Percentiles rank a stretch among this genome's conserved stretches.
Evolutionary conservation across 2,113 vertebrate species (phyloP).

Genomic region (Mugil cephalus): DNA sequence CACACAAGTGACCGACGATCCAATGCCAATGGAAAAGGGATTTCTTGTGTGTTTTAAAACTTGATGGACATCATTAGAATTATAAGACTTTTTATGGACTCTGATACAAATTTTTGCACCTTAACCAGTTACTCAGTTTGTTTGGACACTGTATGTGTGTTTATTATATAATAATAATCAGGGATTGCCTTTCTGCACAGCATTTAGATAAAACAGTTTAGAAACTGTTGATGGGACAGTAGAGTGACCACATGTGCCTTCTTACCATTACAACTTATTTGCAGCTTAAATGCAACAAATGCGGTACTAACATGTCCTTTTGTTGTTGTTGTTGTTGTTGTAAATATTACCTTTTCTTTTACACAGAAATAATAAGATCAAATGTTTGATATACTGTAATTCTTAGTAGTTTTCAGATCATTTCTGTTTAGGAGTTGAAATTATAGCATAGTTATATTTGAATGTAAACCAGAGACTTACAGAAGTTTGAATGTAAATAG

Average conservation of each 20-base stretch:
- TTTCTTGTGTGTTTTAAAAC: conserved; percentile 15
- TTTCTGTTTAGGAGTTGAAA: conserved; percentile 11
- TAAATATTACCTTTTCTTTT: conserved; percentile 65
- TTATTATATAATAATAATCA: conserved; percentile 54
- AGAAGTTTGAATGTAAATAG: conserved; percentile 27
- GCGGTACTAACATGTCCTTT: background rate
- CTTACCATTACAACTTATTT: conserved; percentile 17
- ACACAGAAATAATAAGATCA: conserved; percentile 33
- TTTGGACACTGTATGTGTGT: conserved; percentile 48
- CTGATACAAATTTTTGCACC: conserved; percentile 34
- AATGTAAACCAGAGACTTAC: conserved; percentile 47
- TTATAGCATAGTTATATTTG: conserved; percentile 34
- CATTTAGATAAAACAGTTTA: conserved; percentile 12
- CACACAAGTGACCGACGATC: conserved; percentile 1
- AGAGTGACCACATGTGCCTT: conserved; percentile 12
- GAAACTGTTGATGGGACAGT: conserved; percentile 15
- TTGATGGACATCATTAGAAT: conserved; percentile 15
- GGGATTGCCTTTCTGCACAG: conserved; percentile 47
- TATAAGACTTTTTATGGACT: conserved; percentile 43
- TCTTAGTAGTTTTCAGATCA: conserved; percentile 33
- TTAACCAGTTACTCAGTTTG: conserved; percentile 38
- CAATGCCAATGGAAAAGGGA: background rate
- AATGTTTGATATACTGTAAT: conserved; percentile 51
- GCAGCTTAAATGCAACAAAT: background rate
- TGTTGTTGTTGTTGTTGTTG: too few relatives aligned